Evolutionary conservation across 2,797 vertebrate genomes (phyloP).

Genomic region (Sebastes paucispinis): DNA sequence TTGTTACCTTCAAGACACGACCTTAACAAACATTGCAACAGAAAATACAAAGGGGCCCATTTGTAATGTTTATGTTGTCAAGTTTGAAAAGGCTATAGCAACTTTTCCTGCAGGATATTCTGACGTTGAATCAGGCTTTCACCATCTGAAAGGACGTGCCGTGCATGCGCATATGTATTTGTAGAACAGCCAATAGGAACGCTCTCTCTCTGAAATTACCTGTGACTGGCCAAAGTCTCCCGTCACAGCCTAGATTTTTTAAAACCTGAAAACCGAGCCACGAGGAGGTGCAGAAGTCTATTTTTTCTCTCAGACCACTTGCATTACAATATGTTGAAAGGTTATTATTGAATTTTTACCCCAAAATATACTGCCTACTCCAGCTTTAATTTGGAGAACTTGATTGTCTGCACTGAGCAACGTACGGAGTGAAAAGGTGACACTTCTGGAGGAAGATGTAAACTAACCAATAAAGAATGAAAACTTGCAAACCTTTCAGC

Average conservation of each 20-base stretch:
- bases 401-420: not conserved
- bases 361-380: not conserved
- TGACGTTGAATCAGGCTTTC: no score
- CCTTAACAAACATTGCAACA: no score
- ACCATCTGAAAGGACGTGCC: not conserved
- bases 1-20: no score
- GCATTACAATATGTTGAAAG: not conserved
- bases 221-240: not conserved
- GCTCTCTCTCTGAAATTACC: not conserved
- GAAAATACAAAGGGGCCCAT: no score
- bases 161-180: not conserved
- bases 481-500: not conserved
- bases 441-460: not conserved
- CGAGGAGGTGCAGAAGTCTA: not conserved
- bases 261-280: not conserved
- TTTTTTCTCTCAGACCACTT: not conserved
- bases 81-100: no score
- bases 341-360: not conserved
- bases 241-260: not conserved
- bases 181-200: not conserved
- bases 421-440: not conserved
- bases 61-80: no score
- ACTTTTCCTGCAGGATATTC: no score
- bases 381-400: not conserved
- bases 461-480: not conserved